Evolutionary conservation across 2,113 vertebrate species (phyloP).

Genomic region (Thymallus thymallus): DNA sequence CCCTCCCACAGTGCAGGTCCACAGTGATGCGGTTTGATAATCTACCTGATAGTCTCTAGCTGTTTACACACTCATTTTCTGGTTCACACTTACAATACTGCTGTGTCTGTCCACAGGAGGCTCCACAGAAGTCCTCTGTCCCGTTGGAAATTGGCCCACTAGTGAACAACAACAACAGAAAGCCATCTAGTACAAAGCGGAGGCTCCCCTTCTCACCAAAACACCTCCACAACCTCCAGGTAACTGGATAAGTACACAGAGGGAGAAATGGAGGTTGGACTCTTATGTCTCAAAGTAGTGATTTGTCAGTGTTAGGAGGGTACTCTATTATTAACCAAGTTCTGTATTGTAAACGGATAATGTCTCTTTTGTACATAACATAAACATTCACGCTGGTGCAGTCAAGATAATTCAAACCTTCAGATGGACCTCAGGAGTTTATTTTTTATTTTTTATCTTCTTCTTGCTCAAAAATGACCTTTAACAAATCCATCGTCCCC

Average conservation of each 20-base stretch:
- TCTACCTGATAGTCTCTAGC: conserved; percentile 57
- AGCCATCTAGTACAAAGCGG: too few species aligned
- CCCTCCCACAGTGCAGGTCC: conserved; percentile 72
- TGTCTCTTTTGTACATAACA: conserved; percentile 7
- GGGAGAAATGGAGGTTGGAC: conserved; percentile 39
- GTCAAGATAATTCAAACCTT: conserved; percentile 22
- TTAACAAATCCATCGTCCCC: too few species aligned
- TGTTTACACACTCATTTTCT: conserved; percentile 43
- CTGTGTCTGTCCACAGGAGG: conserved; percentile 29
- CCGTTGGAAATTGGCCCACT: conserved; percentile 31
- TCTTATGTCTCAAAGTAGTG: conserved; percentile 34
- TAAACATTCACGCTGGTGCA: conserved; percentile 31
- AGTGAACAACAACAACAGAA: conserved; percentile 25
- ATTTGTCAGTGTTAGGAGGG: conserved; percentile 51
- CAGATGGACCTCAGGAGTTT: conserved; percentile 29
- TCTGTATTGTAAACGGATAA: conserved; percentile 25
- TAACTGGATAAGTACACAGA: conserved; percentile 52
- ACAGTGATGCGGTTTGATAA: conserved; percentile 73
- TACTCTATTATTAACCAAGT: conserved; percentile 28
- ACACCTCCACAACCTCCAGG: background rate
- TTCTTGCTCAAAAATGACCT: conserved; percentile 24
- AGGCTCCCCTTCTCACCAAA: conserved; percentile 25
- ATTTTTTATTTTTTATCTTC: conserved; percentile 1
- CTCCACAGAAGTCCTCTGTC: conserved; percentile 42
- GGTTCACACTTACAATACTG: conserved; percentile 40